Base-by-base conservation (phyloP, 2,888 invertebrate genomes). In the Hymenopus coronatus region DNA sequence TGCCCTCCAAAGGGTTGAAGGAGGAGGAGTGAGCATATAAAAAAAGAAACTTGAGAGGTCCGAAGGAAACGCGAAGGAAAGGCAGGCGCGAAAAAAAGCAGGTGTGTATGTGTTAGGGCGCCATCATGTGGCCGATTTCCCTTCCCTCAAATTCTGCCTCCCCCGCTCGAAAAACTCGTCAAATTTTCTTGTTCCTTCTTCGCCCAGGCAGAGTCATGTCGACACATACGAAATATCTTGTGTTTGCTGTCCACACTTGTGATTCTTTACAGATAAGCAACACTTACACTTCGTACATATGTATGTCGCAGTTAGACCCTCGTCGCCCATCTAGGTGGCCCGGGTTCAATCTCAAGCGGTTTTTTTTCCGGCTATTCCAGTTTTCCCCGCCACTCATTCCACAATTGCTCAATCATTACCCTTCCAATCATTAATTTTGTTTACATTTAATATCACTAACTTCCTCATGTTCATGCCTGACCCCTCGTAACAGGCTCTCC, bases 71-170 rank as follows among this genome's bases (percentile, higher is more conserved):
- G 84, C 54, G 27, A 54, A 83, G 33, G 83, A 89, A 81, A 84
- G 15, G 82, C 82, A 89, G 54, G 25, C 28, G 30, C 28, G 28
- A 27, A 28, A 28, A 83, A 83, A 46, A 30, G 33, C 25, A 30
- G 85, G 85, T 46, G 40, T 46, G 85, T 54, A 70, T 70, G 54
- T 70, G 54, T 25, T 70, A 25, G 54, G 20, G 20, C 54, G 20
- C 54, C 85, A 81, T 85, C 81, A 70, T 86, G 85, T 89, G 86
- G 89, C 30, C 86, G 89, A 89, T 89, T 89, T 89, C 83, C 84
- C 82, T 33, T 12, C 85, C 83, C 28, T 27, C 12, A 15, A 88
- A 84, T 27, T 40, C 46, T 54, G 40, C 27, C 40, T 83, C 83
- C 14, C 83, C 14, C 3, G 14, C 83, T 85, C 85, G 20, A 27